Percentiles rank a stretch among this genome's conserved stretches.
Evolutionary conservation across 2,113 vertebrate genomes (phyloP).

Genomic region (Odobenus rosmarus): DNA sequence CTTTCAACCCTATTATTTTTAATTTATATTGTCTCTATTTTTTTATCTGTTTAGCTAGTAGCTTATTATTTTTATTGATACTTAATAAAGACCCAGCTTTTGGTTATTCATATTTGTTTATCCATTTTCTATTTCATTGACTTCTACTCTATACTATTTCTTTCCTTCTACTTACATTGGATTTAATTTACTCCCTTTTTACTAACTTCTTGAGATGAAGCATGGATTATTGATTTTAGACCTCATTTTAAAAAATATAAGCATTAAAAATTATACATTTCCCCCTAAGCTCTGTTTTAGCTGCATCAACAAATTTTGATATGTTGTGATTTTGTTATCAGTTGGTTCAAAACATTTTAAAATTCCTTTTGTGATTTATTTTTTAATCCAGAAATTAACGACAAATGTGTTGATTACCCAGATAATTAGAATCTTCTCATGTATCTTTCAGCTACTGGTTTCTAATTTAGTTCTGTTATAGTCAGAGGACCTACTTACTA

Average conservation of each 20-base stretch:
- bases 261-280: not conserved
- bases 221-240: not conserved
- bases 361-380: not conserved
- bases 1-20: not conserved
- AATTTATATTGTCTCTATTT: not conserved
- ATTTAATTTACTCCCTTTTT: not conserved
- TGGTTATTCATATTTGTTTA: not conserved
- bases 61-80: not conserved
- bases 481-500: not conserved
- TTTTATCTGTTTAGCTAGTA: not conserved
- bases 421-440: not conserved
- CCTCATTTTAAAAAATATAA: not conserved
- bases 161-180: not conserved
- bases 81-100: not conserved
- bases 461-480: not conserved
- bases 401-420: not conserved
- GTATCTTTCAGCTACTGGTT: not conserved
- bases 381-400: not conserved
- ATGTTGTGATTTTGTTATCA: not conserved
- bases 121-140: not conserved
- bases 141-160: not conserved
- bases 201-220: not conserved
- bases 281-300: not conserved
- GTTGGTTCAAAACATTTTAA: not conserved
- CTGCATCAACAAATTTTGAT: not conserved